Percentiles rank a stretch among this genome's conserved stretches.
phyloP scores from a whole-genome alignment of 2,888 invertebrate genomes.

The Griposia aprilina region DNA sequence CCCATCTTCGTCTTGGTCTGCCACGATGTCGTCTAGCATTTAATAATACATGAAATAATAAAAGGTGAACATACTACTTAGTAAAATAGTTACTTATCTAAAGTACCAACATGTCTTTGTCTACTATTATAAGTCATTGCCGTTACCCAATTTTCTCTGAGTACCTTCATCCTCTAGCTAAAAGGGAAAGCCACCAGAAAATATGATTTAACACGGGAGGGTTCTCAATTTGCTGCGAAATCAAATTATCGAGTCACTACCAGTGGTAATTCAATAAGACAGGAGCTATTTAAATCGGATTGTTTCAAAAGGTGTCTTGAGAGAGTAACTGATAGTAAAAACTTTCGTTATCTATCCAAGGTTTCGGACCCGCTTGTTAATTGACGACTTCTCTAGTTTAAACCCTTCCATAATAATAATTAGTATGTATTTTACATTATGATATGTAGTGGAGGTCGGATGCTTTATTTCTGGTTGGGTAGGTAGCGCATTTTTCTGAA shows the following conservation, averaged over 20 bases:
- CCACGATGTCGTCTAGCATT: not conserved
- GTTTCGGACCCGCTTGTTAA: not conserved
- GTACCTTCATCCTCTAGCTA: slow-evolving; percentile 43
- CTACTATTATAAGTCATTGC: slow-evolving; percentile 11
- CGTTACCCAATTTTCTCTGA: slow-evolving; percentile 53
- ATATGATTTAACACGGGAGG: slow-evolving; percentile 62
- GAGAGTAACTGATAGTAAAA: slow-evolving; percentile 1
- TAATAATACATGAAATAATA: not conserved
- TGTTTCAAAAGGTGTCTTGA: slow-evolving; percentile 16
- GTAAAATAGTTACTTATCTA: too few relatives aligned
- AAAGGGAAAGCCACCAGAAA: slow-evolving; percentile 47
- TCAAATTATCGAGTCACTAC: slow-evolving; percentile 59
- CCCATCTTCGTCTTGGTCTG: not conserved
- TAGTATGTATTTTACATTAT: not conserved
- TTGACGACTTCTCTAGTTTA: not conserved
- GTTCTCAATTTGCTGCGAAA: slow-evolving; percentile 54
- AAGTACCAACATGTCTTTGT: not conserved
- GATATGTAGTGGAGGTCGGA: not conserved
- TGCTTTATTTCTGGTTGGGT: not conserved
- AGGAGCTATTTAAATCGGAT: slow-evolving; percentile 38
- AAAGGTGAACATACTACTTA: not conserved
- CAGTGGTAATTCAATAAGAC: slow-evolving; percentile 55
- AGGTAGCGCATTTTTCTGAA: not conserved
- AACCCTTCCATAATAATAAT: not conserved
- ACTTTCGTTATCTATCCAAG: not conserved